Evolutionary conservation across 2,113 vertebrate species (phyloP).

Genomic region (Rhinoderma darwinii): DNA sequence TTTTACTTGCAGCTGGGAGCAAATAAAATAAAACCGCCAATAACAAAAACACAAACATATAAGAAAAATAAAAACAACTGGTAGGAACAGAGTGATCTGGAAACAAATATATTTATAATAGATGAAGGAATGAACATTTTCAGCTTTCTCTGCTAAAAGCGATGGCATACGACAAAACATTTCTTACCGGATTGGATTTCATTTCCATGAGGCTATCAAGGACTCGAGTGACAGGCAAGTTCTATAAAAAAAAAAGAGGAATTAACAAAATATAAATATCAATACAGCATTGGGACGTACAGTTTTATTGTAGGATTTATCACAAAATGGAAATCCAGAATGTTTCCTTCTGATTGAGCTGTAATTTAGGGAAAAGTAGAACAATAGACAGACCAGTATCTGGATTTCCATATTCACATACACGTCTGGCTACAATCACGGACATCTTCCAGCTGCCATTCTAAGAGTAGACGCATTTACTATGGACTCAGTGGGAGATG

Average conservation of each 20-base stretch:
- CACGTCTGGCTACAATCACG: background rate
- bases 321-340: too few relatives aligned
- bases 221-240: constrained; percentile 90
- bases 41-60: constrained; percentile 36
- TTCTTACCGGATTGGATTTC: constrained; percentile 92
- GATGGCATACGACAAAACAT: background rate
- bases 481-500: constrained; percentile 50
- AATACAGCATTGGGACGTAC: too few relatives aligned
- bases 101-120: background rate
- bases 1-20: constrained; percentile 45
- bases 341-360: background rate
- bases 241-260: constrained; percentile 71
- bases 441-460: constrained; percentile 39
- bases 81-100: constrained; percentile 20
- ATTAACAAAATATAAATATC: background rate
- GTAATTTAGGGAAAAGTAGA: background rate
- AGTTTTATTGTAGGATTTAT: too few relatives aligned
- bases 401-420: background rate
- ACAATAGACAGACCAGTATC: background rate
- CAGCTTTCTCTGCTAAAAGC: background rate
- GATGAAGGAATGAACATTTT: background rate
- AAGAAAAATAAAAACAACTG: constrained; percentile 40
- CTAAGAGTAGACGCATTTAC: constrained; percentile 45
- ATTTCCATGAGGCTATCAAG: constrained; percentile 95
- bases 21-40: constrained; percentile 47